These are phyloP conservation scores for Centropyge bicolor DNA, from an alignment of 2,797 vertebrate genomes.

Conservation along the genomic window DNA sequence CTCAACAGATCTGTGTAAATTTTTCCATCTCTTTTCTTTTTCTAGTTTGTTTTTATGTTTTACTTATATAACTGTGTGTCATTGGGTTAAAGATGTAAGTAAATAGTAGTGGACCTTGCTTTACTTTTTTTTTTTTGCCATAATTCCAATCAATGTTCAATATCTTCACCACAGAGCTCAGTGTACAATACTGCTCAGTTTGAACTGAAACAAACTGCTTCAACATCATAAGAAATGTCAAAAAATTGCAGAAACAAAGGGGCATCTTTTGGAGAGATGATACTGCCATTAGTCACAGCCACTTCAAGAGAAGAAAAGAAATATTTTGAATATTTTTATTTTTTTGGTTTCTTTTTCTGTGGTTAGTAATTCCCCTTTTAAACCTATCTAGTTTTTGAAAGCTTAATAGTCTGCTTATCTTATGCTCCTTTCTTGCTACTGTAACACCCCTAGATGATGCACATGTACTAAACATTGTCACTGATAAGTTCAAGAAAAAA, in stretches of 20 bases:
- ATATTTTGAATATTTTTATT: slow-evolving; percentile 40
- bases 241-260: neutral
- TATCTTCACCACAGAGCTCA: slow-evolving; percentile 42
- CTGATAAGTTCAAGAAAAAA: slow-evolving; percentile 59
- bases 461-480: slow-evolving; percentile 73
- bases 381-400: slow-evolving; percentile 78
- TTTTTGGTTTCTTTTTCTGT: slow-evolving; percentile 54
- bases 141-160: neutral
- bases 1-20: slow-evolving; percentile 1
- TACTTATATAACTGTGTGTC: slow-evolving; percentile 18
- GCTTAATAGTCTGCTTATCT: slow-evolving; percentile 71
- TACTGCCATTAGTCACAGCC: slow-evolving; percentile 62
- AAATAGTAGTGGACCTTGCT: neutral
- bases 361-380: slow-evolving; percentile 59
- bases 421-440: slow-evolving; percentile 67
- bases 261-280: slow-evolving; percentile 13
- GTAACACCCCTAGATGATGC: slow-evolving; percentile 72
- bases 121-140: neutral
- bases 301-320: slow-evolving; percentile 37
- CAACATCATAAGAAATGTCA: neutral
- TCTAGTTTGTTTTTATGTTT: slow-evolving; percentile 5
- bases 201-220: slow-evolving; percentile 17
- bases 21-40: neutral
- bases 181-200: slow-evolving; percentile 35
- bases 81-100: slow-evolving; percentile 5